Percentiles rank a stretch among this genome's conserved stretches.
These are phyloP conservation scores for Mustelus asterias DNA, from an alignment of 2,113 vertebrate species.

Conservation along the genomic window DNA sequence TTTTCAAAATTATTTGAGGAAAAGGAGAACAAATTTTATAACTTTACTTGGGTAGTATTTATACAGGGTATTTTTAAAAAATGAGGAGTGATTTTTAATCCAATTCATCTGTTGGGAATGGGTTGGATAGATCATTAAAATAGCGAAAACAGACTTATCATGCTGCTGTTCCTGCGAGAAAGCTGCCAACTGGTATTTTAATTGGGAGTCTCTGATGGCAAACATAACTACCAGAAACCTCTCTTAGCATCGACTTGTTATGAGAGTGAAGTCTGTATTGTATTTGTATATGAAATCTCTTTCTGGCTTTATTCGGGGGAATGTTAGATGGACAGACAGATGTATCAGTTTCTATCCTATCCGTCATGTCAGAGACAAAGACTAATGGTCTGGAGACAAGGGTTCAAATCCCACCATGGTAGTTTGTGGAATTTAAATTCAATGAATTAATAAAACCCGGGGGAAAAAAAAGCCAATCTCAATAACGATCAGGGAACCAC, in stretches of 20 bases:
- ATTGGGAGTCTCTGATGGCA: neutral
- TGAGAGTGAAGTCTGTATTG: neutral
- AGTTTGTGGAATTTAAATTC: too few relatives aligned
- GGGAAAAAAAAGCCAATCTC: too few relatives aligned
- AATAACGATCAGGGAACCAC: too few relatives aligned
- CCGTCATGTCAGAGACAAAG: too few relatives aligned
- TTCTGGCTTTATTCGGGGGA: neutral
- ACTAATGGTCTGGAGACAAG: too few relatives aligned
- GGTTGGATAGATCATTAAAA: neutral
- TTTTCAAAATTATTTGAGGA: neutral
- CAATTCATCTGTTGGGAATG: neutral
- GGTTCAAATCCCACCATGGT: too few relatives aligned
- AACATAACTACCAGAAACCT: neutral
- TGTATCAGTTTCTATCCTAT: too few relatives aligned
- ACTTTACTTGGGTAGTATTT: neutral
- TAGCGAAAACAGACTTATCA: neutral
- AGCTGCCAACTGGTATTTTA: neutral
- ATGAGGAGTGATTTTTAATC: neutral
- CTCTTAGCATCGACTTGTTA: neutral
- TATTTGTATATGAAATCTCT: neutral
- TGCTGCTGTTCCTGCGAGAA: neutral
- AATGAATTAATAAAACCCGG: too few relatives aligned
- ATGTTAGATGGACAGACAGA: too few relatives aligned
- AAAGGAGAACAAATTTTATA: neutral
- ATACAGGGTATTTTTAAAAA: neutral